Percentiles rank a stretch among this genome's conserved stretches.
Conservation (phyloP, 2,113 vertebrate species). For the Caloenas nicobarica region DNA sequence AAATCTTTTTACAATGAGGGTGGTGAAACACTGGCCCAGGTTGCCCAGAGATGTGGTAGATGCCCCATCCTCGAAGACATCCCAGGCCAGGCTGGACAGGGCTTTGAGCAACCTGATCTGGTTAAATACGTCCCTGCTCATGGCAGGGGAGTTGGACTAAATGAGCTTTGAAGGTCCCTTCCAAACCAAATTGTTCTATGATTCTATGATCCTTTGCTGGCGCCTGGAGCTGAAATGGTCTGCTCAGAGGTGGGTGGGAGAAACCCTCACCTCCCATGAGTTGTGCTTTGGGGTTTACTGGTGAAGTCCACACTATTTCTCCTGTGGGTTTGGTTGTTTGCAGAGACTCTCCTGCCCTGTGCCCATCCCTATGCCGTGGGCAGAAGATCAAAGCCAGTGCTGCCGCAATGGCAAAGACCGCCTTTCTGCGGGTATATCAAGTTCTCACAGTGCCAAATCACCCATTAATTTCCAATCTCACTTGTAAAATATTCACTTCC, state of each 20-base stretch:
- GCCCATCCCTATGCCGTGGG: fast-evolving
- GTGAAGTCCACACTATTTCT: background rate
- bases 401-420: background rate
- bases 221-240: background rate
- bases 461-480: background rate
- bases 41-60: too few species aligned
- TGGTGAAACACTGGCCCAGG: too few species aligned
- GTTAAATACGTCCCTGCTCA: too few species aligned
- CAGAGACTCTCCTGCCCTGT: background rate
- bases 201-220: background rate
- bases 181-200: too few species aligned
- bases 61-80: too few species aligned
- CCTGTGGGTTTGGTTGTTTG: background rate
- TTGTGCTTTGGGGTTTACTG: background rate
- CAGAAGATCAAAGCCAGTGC: background rate
- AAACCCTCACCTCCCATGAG: background rate
- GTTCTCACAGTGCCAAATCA: background rate
- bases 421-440: background rate
- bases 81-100: too few species aligned
- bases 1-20: too few species aligned
- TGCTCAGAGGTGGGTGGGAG: background rate
- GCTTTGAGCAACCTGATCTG: too few species aligned
- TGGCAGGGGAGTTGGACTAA: too few species aligned
- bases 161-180: too few species aligned
- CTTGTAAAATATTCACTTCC: background rate